Evolutionary conservation across 2,113 vertebrate species (phyloP), one percentile per base, ranked within the genome.

Genomic region (Sardina pilchardus): DNA sequence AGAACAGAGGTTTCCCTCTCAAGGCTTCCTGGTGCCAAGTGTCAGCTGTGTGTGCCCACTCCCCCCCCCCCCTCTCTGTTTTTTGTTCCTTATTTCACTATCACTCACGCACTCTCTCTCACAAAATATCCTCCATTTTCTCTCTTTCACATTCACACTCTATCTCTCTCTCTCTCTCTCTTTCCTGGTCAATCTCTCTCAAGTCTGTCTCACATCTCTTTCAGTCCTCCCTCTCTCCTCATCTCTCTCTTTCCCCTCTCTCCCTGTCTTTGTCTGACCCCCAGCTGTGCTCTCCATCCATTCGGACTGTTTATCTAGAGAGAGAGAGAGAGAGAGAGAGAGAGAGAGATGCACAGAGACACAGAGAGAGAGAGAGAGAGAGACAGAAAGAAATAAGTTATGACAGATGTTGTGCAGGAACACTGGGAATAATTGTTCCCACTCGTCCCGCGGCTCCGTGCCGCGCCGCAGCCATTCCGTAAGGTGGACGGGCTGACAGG

Each of bases 401-500:
- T 81, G 56, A 63, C 26, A 14, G 63, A 71, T 71, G 63, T 71
- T 8, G 63, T 30, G 26, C 63, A 3, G 63, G 24, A 71, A 71
- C 63, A 71, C 63, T 71, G 63, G 63, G n/a, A 71, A 30, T 30
- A 12, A 12, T 4, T 71, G 26, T 71, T 30, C 30, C 10, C 59
- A 26, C 63, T 26, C 10, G 63, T 63, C 59, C 59, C 21, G 59
- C 59, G 7, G 24, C 9, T 0, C 59, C 10, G 59, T 30, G 14
- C 30, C 82, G 86, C 34, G 17, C 67, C 67, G 85, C 30, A 82
- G 81, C 67, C 84, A 90, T 91, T 71, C 87, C 45, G 14, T 24
- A 71, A 24, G 24, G 81, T 81, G 47, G 83, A 75, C 48, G 81
- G 86, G 84, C 88, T 82, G 85, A 92, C 90, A 93, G 95, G 94